Evolutionary conservation across 2,888 invertebrate genomes (phyloP).

Genomic region (Dinocampus coccinellae): DNA sequence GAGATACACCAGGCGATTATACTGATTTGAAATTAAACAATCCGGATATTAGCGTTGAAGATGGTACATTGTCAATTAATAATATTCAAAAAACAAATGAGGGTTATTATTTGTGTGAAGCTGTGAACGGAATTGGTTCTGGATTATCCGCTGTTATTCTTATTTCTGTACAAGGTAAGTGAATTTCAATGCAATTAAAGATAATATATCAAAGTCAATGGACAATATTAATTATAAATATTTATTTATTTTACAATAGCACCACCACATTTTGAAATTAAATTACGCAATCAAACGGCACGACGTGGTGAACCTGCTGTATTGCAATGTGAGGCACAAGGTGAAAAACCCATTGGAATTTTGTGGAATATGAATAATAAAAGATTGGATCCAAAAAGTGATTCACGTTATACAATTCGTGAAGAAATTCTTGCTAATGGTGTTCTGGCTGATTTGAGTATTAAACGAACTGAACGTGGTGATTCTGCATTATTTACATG

Average conservation of each 20-base stretch:
- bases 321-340: slow-evolving; percentile 91
- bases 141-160: slow-evolving; percentile 94
- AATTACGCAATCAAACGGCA: slow-evolving; percentile 91
- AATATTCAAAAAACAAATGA: slow-evolving; percentile 94
- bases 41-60: slow-evolving; percentile 92
- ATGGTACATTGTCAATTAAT: slow-evolving; percentile 90
- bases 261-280: slow-evolving; percentile 93
- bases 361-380: slow-evolving; percentile 96
- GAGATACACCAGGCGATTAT: slow-evolving; percentile 92
- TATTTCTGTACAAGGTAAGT: slow-evolving; percentile 90
- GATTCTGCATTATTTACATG: slow-evolving; percentile 93
- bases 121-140: slow-evolving; percentile 95
- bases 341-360: slow-evolving; percentile 95
- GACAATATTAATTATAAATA: not conserved
- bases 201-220: slow-evolving; percentile 86
- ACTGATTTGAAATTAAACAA: slow-evolving; percentile 92
- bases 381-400: slow-evolving; percentile 89
- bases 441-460: slow-evolving; percentile 89
- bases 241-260: slow-evolving; percentile 71
- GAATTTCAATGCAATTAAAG: too few relatives aligned
- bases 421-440: slow-evolving; percentile 91
- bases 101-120: slow-evolving; percentile 95
- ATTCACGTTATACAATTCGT: slow-evolving; percentile 86
- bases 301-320: slow-evolving; percentile 92
- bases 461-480: slow-evolving; percentile 88